Base-by-base conservation (phyloP, 2,797 vertebrate genomes). In the Gymnothorax javanicus region DNA sequence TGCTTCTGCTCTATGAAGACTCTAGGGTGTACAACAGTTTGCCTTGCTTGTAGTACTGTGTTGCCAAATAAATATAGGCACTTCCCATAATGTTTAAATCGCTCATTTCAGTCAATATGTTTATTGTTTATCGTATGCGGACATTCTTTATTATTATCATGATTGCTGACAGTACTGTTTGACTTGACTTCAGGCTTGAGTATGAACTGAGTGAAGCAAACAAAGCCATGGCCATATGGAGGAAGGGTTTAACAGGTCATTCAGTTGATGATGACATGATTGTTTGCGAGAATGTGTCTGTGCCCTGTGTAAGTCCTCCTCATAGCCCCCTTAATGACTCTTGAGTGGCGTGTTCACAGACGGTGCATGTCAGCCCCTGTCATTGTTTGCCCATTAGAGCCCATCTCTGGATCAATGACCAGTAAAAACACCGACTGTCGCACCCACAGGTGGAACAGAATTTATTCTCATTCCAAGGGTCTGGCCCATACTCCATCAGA, bases 281-380 rank as follows among this genome's bases (percentile, higher is more conserved):
- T 81, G 50, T 81, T 81, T 17, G 17, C 50, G 50, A n/a, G 50
- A 20, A 56, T 81, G 52, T 81, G 54, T 12, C 77, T 56, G 50
- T 81, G 50, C 77, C 77, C 50, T 15, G 12, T 7, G 1, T 8
- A 79, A 79, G 75, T 52, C 43, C 15, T 20, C 52, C 77, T 81
- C 77, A 23, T 23, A n/a, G 50, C 50, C 77, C 50, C 6, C 43
- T n/a, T n/a, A 81, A 52, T 81, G 50, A 54, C 77, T 81, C 17
- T 15, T 77, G 50, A 81, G 77, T 54, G 77, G 8, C 52, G 77
- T 81, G 77, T 81, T 23, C 50, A 81, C 20, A 81, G 77, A 23
- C 52, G 1, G 77, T 43, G 77, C 6, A 17, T 9, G 7, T 8
- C 59, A 12, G 83, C 13, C n/a, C 27, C 58, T 15, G 5, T 43